Evolutionary conservation across 2,888 invertebrate genomes (phyloP), one percentile per base, ranked within the genome.

Genomic region (Exocentrus adspersus): DNA sequence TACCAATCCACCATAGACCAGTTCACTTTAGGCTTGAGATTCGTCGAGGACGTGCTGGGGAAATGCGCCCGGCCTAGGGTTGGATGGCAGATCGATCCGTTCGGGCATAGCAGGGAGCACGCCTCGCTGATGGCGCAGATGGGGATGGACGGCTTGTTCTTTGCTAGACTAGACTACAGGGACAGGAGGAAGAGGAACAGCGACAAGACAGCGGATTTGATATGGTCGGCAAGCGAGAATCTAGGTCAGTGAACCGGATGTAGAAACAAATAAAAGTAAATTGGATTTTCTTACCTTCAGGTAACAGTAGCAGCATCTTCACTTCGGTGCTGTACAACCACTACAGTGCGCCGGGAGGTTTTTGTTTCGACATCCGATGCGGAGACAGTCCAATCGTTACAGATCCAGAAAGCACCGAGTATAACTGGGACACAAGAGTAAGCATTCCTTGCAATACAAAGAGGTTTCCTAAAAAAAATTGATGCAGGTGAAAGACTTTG

Each of bases 51-150:
- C 50, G 89, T 89, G 0, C 86, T 93, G 45, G 92, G 91, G 0
- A 85, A 87, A 1, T 94, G 93, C 73, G 93, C 88, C 0, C 86
- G 89, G 21, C 93, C 94, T 0, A 87, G 86, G 56, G 86, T 92
- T 0, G 93, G 90, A 0, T 94, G 94, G 94, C 93, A 94, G 82
- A 93, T 94, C 14, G 94, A 95, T 83, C 91, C 93, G 0, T 95
- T 94, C 77, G 94, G 94, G 0, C 94, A 95, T 77, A 87, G 88
- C 17, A 81, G 86, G 65, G 92, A 92, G 77, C 89, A 89, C 72
- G 89, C 90, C 0, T 89, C 90, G n/a, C 75, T 85, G 19, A 85
- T 87, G 4, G 86, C 87, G 0, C 86, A 88, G 75, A 86, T 91
- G 85, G 90, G 90, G 0, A 90, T 87, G 76, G 92, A 93, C 75